These are phyloP conservation scores for Gryllus longicercus DNA, from an alignment of 2,888 invertebrate genomes.

Conservation along the genomic window DNA sequence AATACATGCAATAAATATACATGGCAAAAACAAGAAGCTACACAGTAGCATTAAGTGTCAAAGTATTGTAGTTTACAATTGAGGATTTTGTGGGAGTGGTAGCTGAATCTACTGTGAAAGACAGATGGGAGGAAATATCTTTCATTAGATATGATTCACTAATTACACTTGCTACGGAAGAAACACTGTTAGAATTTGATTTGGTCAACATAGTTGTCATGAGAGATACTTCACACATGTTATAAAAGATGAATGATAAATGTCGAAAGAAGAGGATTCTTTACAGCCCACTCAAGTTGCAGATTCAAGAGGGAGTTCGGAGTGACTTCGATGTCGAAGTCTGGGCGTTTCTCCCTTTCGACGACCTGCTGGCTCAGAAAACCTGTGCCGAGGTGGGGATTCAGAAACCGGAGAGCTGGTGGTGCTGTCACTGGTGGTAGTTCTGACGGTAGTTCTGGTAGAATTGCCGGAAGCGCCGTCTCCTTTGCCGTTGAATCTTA, in stretches of 20 bases:
- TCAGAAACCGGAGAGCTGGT: neutral
- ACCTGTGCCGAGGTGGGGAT: neutral
- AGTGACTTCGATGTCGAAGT: conserved; percentile 5
- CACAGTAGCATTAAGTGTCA: neutral
- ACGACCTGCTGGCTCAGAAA: neutral
- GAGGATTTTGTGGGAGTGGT: neutral
- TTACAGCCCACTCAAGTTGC: neutral
- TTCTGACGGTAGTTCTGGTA: conserved; percentile 25
- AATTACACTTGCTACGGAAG: neutral
- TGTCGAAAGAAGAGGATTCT: neutral
- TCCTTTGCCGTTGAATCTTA: conserved; percentile 37
- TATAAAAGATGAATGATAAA: conserved; percentile 1
- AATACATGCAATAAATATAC: neutral
- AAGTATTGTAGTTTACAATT: neutral
- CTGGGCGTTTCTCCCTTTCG: neutral
- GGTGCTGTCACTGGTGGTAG: neutral
- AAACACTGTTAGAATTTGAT: neutral
- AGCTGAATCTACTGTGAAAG: conserved; percentile 3
- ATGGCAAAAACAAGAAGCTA: neutral
- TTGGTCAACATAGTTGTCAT: neutral
- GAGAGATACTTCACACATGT: neutral
- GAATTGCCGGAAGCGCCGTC: conserved; percentile 36
- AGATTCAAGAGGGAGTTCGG: neutral
- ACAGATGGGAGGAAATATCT: neutral
- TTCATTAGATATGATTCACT: neutral